Percentiles rank a stretch among this genome's conserved stretches.
These are phyloP conservation scores for Euplagia quadripunctaria DNA, from an alignment of 2,888 invertebrate genomes.

Conservation along the genomic window DNA sequence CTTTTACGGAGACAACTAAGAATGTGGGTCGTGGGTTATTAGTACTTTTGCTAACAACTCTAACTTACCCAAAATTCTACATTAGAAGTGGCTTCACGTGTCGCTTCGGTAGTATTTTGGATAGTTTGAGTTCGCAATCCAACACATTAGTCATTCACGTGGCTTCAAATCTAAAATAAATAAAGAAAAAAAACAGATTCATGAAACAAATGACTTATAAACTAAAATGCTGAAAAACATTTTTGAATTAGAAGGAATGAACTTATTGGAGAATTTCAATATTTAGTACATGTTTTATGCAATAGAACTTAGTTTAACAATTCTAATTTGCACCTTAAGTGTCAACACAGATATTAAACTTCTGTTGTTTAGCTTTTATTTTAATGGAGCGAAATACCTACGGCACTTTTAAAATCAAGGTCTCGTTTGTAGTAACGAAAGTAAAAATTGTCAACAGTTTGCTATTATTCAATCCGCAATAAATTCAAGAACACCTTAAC, in stretches of 20 bases:
- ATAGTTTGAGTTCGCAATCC: too few species aligned
- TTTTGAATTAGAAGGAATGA: neutral
- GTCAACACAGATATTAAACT: constrained; percentile 9
- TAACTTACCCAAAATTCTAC: too few species aligned
- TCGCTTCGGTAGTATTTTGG: too few species aligned
- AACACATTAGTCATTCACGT: too few species aligned
- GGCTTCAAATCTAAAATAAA: too few species aligned
- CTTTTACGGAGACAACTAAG: too few species aligned
- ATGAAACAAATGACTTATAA: too few species aligned
- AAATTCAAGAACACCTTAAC: constrained; percentile 40
- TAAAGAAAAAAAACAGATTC: too few species aligned
- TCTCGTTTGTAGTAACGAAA: constrained; percentile 18
- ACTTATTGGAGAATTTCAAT: neutral
- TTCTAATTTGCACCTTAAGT: neutral
- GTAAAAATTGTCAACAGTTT: constrained; percentile 11
- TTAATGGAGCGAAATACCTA: neutral
- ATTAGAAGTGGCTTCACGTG: too few species aligned
- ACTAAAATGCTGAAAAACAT: neutral
- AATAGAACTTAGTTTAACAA: neutral
- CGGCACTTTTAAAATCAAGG: constrained; percentile 37
- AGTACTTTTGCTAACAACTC: too few species aligned
- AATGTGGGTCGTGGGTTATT: too few species aligned
- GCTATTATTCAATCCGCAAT: constrained; percentile 38
- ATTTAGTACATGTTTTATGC: neutral
- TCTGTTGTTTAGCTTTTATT: constrained; percentile 6